These are phyloP conservation scores for Pelagia noctiluca DNA, from an alignment of 30 jellyfish, hydroid and myxozoan species.

Conservation along the genomic window DNA sequence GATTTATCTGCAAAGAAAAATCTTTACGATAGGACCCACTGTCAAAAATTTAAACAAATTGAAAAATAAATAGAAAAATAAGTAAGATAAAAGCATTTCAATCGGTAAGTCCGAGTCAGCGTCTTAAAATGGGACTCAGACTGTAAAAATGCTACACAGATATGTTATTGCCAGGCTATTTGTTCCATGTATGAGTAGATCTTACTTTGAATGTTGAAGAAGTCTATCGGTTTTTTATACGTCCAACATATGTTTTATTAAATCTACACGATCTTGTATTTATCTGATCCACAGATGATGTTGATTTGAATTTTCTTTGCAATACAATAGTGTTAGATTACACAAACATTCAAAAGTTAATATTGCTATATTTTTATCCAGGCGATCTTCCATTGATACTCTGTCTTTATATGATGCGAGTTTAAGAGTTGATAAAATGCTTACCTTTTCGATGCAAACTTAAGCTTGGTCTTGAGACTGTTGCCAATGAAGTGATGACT, in stretches of 20 bases:
- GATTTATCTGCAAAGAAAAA: no score
- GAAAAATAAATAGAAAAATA: no score
- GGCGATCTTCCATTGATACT: slow-evolving; percentile 40
- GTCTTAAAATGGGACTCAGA: background rate
- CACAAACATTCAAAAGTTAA: slow-evolving; percentile 34
- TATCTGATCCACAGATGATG: slow-evolving; percentile 52
- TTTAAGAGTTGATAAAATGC: no score
- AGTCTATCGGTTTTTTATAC: slow-evolving; percentile 44
- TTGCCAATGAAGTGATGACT: no score
- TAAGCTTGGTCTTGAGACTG: no score
- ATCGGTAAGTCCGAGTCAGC: background rate
- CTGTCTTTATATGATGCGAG: slow-evolving; percentile 60
- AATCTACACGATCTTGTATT: slow-evolving; percentile 56
- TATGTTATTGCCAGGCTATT: slow-evolving; percentile 41
- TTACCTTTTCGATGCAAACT: no score
- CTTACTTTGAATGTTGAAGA: slow-evolving; percentile 58
- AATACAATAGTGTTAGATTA: slow-evolving; percentile 48
- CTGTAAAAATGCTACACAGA: slow-evolving; percentile 18
- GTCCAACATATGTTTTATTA: slow-evolving; percentile 49
- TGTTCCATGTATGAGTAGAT: slow-evolving; percentile 36
- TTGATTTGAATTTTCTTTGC: slow-evolving; percentile 28
- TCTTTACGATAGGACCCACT: slow-evolving; percentile 1
- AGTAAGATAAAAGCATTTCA: background rate
- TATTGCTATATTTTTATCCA: slow-evolving; percentile 45
- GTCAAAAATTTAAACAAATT: no score